phyloP scores from a whole-genome alignment of 2,888 invertebrate species.

The Caenorhabditis sp. region DNA sequence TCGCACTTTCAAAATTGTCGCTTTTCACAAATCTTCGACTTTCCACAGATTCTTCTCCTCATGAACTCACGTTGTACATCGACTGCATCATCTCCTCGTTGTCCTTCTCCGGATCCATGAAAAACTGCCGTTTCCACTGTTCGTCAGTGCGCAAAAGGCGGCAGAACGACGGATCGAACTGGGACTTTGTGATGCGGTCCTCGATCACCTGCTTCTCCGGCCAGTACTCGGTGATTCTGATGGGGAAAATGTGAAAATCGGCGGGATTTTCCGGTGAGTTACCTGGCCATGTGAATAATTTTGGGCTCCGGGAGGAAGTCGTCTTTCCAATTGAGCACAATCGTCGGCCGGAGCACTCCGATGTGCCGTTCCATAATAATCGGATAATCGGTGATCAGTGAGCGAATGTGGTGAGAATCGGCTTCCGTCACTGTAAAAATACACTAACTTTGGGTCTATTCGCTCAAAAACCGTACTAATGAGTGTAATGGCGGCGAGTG shows the following conservation, averaged over 20 bases:
- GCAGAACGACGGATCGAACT: neutral
- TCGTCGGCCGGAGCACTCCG: neutral
- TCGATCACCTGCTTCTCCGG: neutral
- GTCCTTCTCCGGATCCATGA: constrained; percentile 1
- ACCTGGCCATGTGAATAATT: neutral
- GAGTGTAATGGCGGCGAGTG: neutral
- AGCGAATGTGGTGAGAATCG: neutral
- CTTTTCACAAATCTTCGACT: too few species aligned
- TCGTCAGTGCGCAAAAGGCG: constrained; percentile 4
- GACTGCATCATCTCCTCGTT: neutral
- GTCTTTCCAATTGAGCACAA: neutral
- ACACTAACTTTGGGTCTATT: too few species aligned
- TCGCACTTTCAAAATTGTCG: too few species aligned
- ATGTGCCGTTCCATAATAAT: constrained; percentile 8
- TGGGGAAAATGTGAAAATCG: too few species aligned
- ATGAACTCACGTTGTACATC: neutral
- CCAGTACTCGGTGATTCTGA: constrained; percentile 15
- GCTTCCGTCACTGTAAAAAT: constrained; percentile 10
- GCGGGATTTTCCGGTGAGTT: too few species aligned
- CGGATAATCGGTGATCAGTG: neutral
- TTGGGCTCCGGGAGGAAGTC: constrained; percentile 7
- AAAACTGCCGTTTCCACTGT: constrained; percentile 6
- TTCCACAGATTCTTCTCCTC: neutral
- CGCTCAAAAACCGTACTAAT: neutral
- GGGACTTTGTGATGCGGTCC: neutral